Conservation (phyloP, 2,888 invertebrate genomes). For the Pammene fasciana region DNA sequence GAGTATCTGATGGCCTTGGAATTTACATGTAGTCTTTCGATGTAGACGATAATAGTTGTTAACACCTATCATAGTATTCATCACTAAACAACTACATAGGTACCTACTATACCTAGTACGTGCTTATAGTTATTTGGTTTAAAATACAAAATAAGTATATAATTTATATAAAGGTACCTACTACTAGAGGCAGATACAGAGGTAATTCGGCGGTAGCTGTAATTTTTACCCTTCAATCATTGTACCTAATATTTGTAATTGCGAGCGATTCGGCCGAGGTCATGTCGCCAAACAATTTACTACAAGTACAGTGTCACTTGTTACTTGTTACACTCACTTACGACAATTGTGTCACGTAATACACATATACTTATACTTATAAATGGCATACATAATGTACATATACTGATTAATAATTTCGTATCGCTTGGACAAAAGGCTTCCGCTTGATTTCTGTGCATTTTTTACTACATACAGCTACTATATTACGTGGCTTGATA, state of each 20-base stretch:
- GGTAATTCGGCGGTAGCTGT: too few species aligned
- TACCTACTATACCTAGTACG: too few species aligned
- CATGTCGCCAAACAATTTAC: conserved; percentile 41
- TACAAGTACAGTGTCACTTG: conserved; percentile 42
- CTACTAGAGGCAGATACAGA: too few species aligned
- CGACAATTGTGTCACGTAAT: conserved; percentile 25
- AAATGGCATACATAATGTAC: not conserved
- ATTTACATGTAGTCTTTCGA: conserved; percentile 1
- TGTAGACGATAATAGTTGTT: not conserved
- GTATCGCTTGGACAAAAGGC: conserved; percentile 3
- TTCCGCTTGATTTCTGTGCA: not conserved
- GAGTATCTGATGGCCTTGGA: conserved; percentile 5
- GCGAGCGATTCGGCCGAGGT: conserved; percentile 13
- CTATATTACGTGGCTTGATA: not conserved
- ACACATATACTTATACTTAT: too few species aligned
- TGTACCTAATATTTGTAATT: too few species aligned
- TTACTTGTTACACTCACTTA: conserved; percentile 34
- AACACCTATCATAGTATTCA: too few species aligned
- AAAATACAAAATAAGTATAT: too few species aligned
- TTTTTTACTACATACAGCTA: conserved; percentile 7
- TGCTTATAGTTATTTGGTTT: too few species aligned
- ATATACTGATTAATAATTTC: not conserved
- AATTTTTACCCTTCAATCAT: not conserved
- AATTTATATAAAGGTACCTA: too few species aligned
- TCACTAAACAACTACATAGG: too few species aligned